Conservation (phyloP, 2,113 vertebrate species). For the Cacatua alba region DNA sequence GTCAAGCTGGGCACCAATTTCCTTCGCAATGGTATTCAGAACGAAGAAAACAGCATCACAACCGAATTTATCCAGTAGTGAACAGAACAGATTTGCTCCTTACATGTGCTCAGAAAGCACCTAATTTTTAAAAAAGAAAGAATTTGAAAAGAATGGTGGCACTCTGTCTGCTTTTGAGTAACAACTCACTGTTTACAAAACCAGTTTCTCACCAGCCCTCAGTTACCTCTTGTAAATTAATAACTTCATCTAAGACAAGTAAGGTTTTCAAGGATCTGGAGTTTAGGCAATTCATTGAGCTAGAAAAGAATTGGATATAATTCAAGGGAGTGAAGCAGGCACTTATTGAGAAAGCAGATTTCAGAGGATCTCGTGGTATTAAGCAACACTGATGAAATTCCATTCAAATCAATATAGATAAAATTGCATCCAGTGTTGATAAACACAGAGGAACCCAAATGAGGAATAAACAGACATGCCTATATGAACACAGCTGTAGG, state of each 20-base stretch:
- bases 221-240: neutral
- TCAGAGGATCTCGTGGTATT: neutral
- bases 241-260: neutral
- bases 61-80: neutral
- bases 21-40: neutral
- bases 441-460: neutral
- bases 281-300: neutral
- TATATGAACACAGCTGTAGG: neutral
- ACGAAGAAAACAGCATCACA: neutral
- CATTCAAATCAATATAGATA: neutral
- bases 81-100: neutral
- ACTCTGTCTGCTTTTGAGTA: neutral
- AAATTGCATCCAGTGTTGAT: neutral
- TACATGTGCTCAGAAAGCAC: neutral
- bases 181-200: neutral
- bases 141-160: neutral
- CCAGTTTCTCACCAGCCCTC: neutral
- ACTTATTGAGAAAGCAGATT: neutral
- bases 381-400: neutral
- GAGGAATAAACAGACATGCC: neutral
- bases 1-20: neutral
- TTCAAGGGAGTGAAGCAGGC: neutral
- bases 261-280: neutral
- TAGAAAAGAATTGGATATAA: neutral
- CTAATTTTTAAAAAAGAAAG: neutral